These are phyloP conservation scores for Chanos chanos DNA, from an alignment of 2,797 vertebrate genomes.

Conservation along the genomic window DNA sequence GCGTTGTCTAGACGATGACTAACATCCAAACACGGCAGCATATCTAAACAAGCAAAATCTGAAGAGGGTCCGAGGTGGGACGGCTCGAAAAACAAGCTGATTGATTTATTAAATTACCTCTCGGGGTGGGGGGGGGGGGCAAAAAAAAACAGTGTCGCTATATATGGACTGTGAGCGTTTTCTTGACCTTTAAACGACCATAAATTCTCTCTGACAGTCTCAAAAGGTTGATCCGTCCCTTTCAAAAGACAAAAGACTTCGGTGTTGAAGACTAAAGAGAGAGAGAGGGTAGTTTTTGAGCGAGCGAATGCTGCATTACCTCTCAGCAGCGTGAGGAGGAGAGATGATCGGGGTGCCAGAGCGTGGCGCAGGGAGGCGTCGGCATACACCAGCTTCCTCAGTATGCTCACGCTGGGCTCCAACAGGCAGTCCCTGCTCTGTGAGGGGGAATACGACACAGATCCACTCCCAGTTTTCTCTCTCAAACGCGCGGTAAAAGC, in stretches of 20 bases:
- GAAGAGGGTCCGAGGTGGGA: neutral
- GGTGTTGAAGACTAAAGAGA: no score
- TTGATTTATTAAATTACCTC: no score
- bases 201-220: no score
- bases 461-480: conserved; percentile 9
- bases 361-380: conserved; percentile 78
- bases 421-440: conserved; percentile 79
- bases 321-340: conserved; percentile 81
- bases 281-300: no score
- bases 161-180: no score
- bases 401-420: conserved; percentile 75
- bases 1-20: neutral
- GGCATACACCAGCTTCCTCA: conserved; percentile 84
- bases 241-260: no score
- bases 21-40: neutral
- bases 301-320: conserved; percentile 61
- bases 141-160: no score
- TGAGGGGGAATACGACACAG: conserved; percentile 30
- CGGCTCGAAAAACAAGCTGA: conserved; percentile 52
- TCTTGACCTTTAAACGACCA: no score
- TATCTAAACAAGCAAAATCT: neutral
- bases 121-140: no score
- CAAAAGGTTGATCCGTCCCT: no score
- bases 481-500: no score
- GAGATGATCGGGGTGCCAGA: conserved; percentile 73